phyloP scores from a whole-genome alignment of 2,888 invertebrate species.

The Archips xylosteana region DNA sequence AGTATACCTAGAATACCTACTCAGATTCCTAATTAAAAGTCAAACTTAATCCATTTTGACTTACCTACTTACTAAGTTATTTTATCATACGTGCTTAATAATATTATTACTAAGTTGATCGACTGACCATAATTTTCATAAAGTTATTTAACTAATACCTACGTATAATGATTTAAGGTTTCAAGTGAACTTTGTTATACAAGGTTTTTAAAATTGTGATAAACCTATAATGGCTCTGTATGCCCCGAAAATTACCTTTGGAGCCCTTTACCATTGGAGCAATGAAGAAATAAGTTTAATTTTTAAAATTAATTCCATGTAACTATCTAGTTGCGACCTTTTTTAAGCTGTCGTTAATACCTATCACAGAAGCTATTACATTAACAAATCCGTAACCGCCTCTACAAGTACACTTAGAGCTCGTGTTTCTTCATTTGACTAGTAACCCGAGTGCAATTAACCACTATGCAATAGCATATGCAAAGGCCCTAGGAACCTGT shows the following conservation, averaged over 20 bases:
- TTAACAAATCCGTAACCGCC: background rate
- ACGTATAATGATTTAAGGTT: too few relatives aligned
- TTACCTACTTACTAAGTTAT: too few relatives aligned
- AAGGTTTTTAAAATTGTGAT: too few relatives aligned
- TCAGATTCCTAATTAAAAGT: background rate
- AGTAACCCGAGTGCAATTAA: conserved; percentile 32
- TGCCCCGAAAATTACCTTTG: too few relatives aligned
- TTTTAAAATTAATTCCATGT: background rate
- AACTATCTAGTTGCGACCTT: background rate
- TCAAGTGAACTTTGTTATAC: too few relatives aligned
- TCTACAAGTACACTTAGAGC: conserved; percentile 1
- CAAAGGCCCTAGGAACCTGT: conserved; percentile 39
- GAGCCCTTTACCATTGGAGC: too few relatives aligned
- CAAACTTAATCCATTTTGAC: background rate
- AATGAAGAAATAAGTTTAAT: background rate
- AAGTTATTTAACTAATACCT: too few relatives aligned
- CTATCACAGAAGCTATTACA: background rate
- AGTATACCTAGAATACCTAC: too few relatives aligned
- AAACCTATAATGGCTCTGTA: too few relatives aligned
- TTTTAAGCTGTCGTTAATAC: background rate
- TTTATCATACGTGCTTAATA: too few relatives aligned
- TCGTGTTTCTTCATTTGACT: conserved; percentile 26
- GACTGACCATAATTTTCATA: too few relatives aligned
- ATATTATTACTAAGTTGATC: too few relatives aligned
- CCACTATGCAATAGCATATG: conserved; percentile 29